Conservation (phyloP, 2,113 vertebrate species). For the Toxostoma redivivum region DNA sequence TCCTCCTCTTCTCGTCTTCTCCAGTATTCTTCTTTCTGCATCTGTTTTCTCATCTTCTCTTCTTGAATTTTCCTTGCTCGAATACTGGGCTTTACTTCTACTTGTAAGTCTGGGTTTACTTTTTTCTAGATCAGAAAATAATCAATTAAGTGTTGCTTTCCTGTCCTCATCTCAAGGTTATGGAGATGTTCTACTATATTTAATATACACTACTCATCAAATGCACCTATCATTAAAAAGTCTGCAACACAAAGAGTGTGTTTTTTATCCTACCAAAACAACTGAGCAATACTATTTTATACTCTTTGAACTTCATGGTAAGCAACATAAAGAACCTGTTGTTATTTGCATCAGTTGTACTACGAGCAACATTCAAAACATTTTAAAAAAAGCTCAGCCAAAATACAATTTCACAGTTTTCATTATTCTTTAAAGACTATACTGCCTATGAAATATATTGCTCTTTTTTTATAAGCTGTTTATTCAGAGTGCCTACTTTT, state of each 20-base stretch:
- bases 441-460: background rate
- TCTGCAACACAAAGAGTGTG: background rate
- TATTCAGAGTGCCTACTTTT: background rate
- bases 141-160: background rate
- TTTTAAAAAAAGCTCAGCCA: background rate
- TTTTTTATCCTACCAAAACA: background rate
- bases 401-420: background rate
- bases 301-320: background rate
- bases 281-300: background rate
- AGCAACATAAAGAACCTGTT: background rate
- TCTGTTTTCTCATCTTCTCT: slow-evolving; percentile 98
- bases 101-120: slow-evolving; percentile 97
- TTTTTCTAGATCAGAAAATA: slow-evolving; percentile 84
- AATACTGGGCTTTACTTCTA: slow-evolving; percentile 98
- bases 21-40: slow-evolving; percentile 99
- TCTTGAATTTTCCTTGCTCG: slow-evolving; percentile 96
- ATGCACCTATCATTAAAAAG: background rate
- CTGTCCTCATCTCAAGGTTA: background rate
- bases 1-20: slow-evolving; percentile 95
- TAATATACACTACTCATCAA: background rate
- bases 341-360: background rate
- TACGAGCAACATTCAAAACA: background rate
- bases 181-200: background rate
- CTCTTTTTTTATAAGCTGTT: background rate
- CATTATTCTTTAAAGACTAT: background rate